Conservation (phyloP, 2,888 invertebrate species). For the Chrysopilus asiliformis region DNA sequence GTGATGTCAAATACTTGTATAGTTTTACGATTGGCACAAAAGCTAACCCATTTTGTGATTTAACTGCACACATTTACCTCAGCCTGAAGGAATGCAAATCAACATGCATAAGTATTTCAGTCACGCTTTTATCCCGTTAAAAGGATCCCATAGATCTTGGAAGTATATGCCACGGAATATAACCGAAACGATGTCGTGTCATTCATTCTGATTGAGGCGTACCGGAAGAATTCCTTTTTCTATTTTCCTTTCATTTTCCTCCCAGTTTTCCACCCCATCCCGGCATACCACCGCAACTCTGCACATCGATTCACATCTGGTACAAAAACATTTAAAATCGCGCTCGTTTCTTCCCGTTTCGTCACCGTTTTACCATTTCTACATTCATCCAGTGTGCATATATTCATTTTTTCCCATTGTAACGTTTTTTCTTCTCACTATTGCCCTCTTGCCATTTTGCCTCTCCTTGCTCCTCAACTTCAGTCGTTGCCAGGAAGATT, state of each 20-base stretch:
- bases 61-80: conserved; percentile 10
- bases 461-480: too few relatives aligned
- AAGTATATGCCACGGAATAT: conserved; percentile 10
- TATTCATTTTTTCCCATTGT: conserved; percentile 1
- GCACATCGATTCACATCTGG: too few relatives aligned
- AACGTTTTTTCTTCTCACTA: too few relatives aligned
- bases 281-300: too few relatives aligned
- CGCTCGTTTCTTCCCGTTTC: too few relatives aligned
- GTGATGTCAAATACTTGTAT: conserved; percentile 5
- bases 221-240: conserved; percentile 5
- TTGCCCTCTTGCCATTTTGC: too few relatives aligned
- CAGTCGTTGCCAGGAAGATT: too few relatives aligned
- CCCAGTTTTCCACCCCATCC: too few relatives aligned
- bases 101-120: conserved; percentile 18
- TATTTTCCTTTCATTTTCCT: background rate
- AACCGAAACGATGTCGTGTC: conserved; percentile 2
- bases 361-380: too few relatives aligned
- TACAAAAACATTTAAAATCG: too few relatives aligned
- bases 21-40: conserved; percentile 8
- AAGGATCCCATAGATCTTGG: conserved; percentile 16
- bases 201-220: conserved; percentile 10
- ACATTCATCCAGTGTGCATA: too few relatives aligned
- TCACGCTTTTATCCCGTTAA: conserved; percentile 19
- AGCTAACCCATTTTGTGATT: conserved; percentile 6
- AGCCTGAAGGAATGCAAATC: conserved; percentile 16